Evolutionary conservation across 2,888 invertebrate species (phyloP).

Genomic region (Sphecodes monilicornis): DNA sequence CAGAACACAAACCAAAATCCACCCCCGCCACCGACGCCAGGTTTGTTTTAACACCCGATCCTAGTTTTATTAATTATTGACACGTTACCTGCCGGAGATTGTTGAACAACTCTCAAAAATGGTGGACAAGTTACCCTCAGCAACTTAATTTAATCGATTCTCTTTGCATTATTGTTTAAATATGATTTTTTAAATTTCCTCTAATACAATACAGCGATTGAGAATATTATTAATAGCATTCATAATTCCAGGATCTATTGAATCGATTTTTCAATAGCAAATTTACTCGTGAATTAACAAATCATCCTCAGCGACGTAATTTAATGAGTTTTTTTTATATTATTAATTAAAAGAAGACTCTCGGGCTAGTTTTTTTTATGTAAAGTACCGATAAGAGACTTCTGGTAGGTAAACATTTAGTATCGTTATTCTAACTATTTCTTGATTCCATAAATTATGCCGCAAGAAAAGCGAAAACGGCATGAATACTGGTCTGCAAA

Average conservation of each 20-base stretch:
- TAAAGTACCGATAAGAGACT: no score
- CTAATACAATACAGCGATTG: not conserved
- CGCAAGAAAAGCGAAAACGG: no score
- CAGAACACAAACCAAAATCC: conserved; percentile 83
- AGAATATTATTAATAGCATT: no score
- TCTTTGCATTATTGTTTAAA: not conserved
- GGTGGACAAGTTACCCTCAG: not conserved
- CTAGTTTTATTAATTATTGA: not conserved
- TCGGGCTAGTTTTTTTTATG: no score
- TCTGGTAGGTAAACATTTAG: no score
- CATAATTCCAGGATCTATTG: not conserved
- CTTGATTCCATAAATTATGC: no score
- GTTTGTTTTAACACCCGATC: conserved; percentile 83
- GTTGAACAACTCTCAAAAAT: not conserved
- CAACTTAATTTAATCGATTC: not conserved
- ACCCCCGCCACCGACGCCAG: conserved; percentile 86
- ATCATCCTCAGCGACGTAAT: no score
- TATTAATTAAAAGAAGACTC: no score
- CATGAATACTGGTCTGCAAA: no score
- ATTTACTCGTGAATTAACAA: no score
- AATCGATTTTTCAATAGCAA: not conserved
- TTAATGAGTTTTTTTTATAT: no score
- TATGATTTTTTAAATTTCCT: not conserved
- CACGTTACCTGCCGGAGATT: not conserved
- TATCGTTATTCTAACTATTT: no score